These are phyloP conservation scores for Drosophila repleta DNA, from an alignment of 1,140 invertebrate species.

Conservation along the genomic window DNA sequence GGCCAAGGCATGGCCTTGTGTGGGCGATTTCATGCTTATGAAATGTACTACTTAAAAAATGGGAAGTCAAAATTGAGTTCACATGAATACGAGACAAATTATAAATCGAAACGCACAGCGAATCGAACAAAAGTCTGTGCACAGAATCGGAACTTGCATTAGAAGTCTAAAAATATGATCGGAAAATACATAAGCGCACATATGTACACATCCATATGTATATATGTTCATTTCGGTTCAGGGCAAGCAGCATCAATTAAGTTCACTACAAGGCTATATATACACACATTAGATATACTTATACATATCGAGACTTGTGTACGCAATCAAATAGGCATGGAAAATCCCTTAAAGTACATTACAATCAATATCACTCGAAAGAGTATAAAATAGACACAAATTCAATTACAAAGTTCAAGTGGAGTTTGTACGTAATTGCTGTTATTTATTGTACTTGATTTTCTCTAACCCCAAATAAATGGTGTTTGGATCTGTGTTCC, in stretches of 20 bases:
- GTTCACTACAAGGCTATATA: conserved; percentile 34
- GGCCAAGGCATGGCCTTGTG: conserved; percentile 45
- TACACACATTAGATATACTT: neutral
- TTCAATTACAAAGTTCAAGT: conserved; percentile 33
- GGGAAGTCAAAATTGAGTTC: conserved; percentile 21
- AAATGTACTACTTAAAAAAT: conserved; percentile 17
- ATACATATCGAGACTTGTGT: conserved; percentile 9
- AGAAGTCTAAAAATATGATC: conserved; percentile 32
- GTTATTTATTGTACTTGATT: conserved; percentile 5
- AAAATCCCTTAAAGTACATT: conserved; percentile 15
- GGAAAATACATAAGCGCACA: neutral
- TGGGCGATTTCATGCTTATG: conserved; percentile 19
- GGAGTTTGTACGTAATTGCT: conserved; percentile 27
- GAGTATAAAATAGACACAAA: conserved; percentile 13
- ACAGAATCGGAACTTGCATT: conserved; percentile 34
- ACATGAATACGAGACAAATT: conserved; percentile 33
- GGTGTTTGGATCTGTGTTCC: conserved; percentile 3
- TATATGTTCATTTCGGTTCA: conserved; percentile 15
- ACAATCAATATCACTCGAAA: conserved; percentile 25
- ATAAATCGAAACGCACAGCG: conserved; percentile 38
- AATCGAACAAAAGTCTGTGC: conserved; percentile 19
- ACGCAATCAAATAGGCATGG: neutral
- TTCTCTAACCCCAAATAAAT: conserved; percentile 8
- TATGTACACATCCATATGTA: neutral
- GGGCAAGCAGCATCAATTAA: conserved; percentile 35